Percentiles rank a stretch among this genome's conserved stretches.
Conservation (phyloP, 2,888 invertebrate genomes). For the Lymantria monacha region DNA sequence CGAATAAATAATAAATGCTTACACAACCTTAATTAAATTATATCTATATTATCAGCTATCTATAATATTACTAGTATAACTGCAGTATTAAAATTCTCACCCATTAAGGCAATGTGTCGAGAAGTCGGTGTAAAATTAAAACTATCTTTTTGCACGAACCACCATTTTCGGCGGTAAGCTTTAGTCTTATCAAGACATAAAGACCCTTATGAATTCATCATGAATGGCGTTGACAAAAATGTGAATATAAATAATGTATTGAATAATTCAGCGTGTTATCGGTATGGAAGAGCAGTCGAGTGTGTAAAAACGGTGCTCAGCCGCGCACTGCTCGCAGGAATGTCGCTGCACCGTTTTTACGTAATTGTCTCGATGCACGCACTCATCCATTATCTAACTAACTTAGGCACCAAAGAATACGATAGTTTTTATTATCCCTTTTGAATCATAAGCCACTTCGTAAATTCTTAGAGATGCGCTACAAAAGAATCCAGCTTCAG, state of each 20-base stretch:
- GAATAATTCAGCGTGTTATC: constrained; percentile 81
- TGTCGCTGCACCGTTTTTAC: constrained; percentile 74
- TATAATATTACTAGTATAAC: background rate
- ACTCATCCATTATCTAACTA: constrained; percentile 78
- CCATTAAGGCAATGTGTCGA: constrained; percentile 49
- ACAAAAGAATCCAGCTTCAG: constrained; percentile 2
- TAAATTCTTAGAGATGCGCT: constrained; percentile 10
- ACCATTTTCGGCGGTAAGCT: constrained; percentile 72
- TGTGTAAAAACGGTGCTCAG: constrained; percentile 59
- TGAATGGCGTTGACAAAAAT: constrained; percentile 81
- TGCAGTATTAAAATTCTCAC: constrained; percentile 37
- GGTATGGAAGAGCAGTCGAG: constrained; percentile 68
- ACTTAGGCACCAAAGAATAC: constrained; percentile 34
- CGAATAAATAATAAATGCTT: no score
- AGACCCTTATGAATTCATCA: constrained; percentile 77
- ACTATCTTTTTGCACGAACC: constrained; percentile 51
- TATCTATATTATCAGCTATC: no score
- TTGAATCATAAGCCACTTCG: constrained; percentile 33
- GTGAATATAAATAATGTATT: constrained; percentile 79
- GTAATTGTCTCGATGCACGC: constrained; percentile 78
- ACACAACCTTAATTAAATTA: no score
- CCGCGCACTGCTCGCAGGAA: constrained; percentile 63
- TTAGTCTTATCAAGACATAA: constrained; percentile 82
- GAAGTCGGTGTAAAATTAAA: constrained; percentile 51
- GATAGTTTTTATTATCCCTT: constrained; percentile 25